Conservation (phyloP, 1,140 invertebrate species). For the Drosophila truncata region DNA sequence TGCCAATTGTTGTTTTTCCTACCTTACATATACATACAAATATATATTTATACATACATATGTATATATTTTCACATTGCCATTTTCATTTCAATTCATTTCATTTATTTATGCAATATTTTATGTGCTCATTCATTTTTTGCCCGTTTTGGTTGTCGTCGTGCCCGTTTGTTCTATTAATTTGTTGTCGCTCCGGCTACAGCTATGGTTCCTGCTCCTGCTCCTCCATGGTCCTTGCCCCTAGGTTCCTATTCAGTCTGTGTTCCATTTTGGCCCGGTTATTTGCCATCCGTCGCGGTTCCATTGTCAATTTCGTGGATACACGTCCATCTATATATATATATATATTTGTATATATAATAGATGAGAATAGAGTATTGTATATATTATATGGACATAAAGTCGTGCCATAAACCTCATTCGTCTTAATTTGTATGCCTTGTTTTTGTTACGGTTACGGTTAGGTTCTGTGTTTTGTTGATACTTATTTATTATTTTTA, state of each 20-base stretch:
- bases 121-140: constrained; percentile 81
- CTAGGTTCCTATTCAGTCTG: constrained; percentile 24
- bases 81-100: constrained; percentile 83
- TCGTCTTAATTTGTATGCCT: constrained; percentile 80
- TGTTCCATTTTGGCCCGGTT: constrained; percentile 44
- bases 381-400: constrained; percentile 42
- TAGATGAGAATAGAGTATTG: constrained; percentile 15
- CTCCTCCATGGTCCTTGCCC: background rate
- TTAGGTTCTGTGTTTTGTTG: constrained; percentile 46
- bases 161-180: constrained; percentile 73
- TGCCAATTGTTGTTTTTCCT: constrained; percentile 68
- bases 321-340: constrained; percentile 30
- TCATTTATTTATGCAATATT: constrained; percentile 83
- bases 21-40: constrained; percentile 19
- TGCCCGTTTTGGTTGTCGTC: constrained; percentile 49
- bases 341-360: constrained; percentile 14
- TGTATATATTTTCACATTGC: constrained; percentile 65
- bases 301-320: constrained; percentile 62
- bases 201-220: background rate
- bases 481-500: constrained; percentile 61
- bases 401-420: constrained; percentile 77
- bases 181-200: constrained; percentile 71
- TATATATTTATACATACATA: constrained; percentile 51
- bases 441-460: constrained; percentile 59
- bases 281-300: constrained; percentile 44